Base-by-base conservation (phyloP, 1,140 invertebrate genomes). In the Ceratina australensis region DNA sequence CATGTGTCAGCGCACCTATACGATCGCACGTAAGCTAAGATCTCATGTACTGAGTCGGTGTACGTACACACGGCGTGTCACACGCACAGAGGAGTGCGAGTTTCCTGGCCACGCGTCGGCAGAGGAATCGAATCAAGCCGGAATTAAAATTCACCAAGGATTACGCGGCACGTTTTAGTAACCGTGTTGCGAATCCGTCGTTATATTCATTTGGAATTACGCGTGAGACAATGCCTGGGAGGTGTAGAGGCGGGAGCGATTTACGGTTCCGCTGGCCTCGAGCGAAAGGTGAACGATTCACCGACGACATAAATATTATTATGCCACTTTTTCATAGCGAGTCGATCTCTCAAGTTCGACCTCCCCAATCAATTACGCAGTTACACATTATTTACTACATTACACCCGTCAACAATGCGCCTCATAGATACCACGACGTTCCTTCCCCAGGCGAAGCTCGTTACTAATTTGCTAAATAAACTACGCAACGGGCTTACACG, bases 231-330 rank as follows among this genome's bases (percentile, higher is more conserved):
- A 78, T 28, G 75, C 52, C 7, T 3, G 10, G 33, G 33, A 42
- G 33, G 20, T 10, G 42, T 57, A 75, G 13, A 68, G 24, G 28
- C 42, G 65, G 22, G 24, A 50, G 20, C 47, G 50, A n/a, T 56
- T 13, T 52, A 54, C 18, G 59, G 33, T 52, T 49, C 22, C n/a
- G 28, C 28, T 52, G 59, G 47, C 56, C 66, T 16, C 67, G 57
- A 52, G 49, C 74, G 74, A 77, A 71, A 77, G 74, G 74, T 77
- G 67, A 77, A 77, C 57, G 74, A 33, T 77, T 63, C 74, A 20
- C 60, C 26, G 49, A 5, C 67, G 28, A 69, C n/a, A 42, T 76
- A 76, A 60, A 75, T 75, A 59, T 67, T 75, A 26, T 59, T 75
- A 42, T 57, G 15, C 20, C 28, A 42, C 15, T 56, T 20, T 50